Percentiles rank a stretch among this genome's conserved stretches.
Evolutionary conservation across 2,888 invertebrate species (phyloP).

Genomic region (Epistrophella euchroma): DNA sequence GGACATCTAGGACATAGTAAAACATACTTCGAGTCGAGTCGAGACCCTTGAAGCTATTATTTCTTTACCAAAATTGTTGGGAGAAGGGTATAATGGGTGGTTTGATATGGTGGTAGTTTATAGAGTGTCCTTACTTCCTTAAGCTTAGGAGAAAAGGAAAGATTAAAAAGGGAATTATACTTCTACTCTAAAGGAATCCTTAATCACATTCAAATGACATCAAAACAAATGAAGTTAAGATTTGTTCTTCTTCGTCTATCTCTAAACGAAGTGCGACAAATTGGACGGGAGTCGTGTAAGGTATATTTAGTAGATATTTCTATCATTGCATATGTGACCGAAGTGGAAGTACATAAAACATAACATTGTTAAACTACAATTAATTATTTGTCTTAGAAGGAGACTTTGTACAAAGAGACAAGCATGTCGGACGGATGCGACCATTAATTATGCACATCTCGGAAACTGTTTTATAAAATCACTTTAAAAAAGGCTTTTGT

Average conservation of each 20-base stretch:
- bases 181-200: constrained; percentile 67
- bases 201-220: constrained; percentile 74
- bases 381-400: constrained; percentile 74
- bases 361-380: constrained; percentile 61
- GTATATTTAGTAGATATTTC: not conserved
- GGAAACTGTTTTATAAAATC: constrained; percentile 48
- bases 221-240: constrained; percentile 74
- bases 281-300: constrained; percentile 3
- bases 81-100: not conserved
- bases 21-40: constrained; percentile 1
- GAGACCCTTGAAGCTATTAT: constrained; percentile 33
- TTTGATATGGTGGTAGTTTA: not conserved
- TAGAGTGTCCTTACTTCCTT: constrained; percentile 11
- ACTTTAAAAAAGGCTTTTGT: constrained; percentile 54
- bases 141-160: constrained; percentile 14
- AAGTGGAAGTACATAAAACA: not conserved
- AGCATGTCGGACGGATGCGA: constrained; percentile 66
- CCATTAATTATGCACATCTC: constrained; percentile 71
- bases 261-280: constrained; percentile 7
- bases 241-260: constrained; percentile 49
- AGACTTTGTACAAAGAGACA: constrained; percentile 54
- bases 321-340: constrained; percentile 66
- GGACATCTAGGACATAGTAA: constrained; percentile 49
- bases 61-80: constrained; percentile 12
- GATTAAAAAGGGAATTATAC: constrained; percentile 52